Base-by-base conservation (phyloP, 30 jellyfish, hydroid and myxozoan species). In the Mastigias papua region DNA sequence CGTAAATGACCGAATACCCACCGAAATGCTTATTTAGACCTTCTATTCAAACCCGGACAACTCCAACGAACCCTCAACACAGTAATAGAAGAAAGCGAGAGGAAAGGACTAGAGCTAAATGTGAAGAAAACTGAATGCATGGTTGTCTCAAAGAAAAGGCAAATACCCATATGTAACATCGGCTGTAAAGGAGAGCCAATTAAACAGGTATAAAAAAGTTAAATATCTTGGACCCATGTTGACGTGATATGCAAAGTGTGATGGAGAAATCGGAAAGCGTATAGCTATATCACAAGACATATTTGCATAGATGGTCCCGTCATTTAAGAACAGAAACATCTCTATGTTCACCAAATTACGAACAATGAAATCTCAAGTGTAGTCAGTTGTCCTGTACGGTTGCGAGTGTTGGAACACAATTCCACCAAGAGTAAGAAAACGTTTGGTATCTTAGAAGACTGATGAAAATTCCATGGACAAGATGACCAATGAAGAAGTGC, bases 21-120 rank as follows among this genome's bases (percentile, higher is more conserved):
- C n/a, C n/a, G n/a, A n/a, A n/a, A n/a, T n/a, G n/a, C n/a, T n/a
- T n/a, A n/a, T n/a, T n/a, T n/a, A n/a, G n/a, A n/a, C n/a, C n/a
- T n/a, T n/a, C n/a, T n/a, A n/a, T n/a, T n/a, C n/a, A n/a, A n/a
- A n/a, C n/a, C n/a, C n/a, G n/a, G n/a, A n/a, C 13, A 62, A 28
- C 31, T 62, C 27, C 73, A 62, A 62, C 11, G 25, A 62, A 62
- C 31, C 15, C 21, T 49, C 16, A 49, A 15, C 21, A 49, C 65
- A 49, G 65, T 62, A 26, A 28, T 26, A 62, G 73, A 62, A 62
- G 73, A 62, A n/a, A 62, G 73, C 22, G 26, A 62, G 31, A 62
- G 31, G 26, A 7, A 7, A 62, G 73, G 26, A 11, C 73, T n/a
- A 11, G 11, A 7, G 9, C 13, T 62, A 21, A 62, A 62, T n/a